These are phyloP conservation scores for Cheiracanthium punctorium DNA, from an alignment of 2,888 invertebrate species.

Conservation along the genomic window DNA sequence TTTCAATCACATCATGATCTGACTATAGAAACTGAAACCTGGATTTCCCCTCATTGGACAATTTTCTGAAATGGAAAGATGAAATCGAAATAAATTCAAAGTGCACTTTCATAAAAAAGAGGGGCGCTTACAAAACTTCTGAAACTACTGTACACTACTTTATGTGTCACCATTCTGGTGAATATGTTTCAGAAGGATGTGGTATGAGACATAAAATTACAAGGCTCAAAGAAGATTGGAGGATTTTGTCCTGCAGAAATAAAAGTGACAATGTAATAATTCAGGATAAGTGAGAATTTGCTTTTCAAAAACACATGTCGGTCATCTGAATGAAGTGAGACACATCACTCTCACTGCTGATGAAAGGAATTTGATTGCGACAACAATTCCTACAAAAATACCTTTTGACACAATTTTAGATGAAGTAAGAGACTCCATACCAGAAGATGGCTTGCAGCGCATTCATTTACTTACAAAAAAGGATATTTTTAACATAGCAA, in stretches of 20 bases:
- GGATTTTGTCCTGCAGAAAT: neutral
- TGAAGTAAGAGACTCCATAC: neutral
- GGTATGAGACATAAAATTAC: neutral
- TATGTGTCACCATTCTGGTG: neutral
- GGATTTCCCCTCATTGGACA: neutral
- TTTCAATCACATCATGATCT: neutral
- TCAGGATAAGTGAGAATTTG: neutral
- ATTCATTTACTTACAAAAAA: slow-evolving; percentile 17
- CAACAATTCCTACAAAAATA: slow-evolving; percentile 26
- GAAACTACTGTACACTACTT: neutral
- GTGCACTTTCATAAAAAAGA: neutral
- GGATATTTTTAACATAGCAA: slow-evolving; percentile 11
- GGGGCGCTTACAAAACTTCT: neutral
- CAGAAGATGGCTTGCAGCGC: neutral
- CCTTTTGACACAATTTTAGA: slow-evolving; percentile 18
- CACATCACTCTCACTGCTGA: neutral
- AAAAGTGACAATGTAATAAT: neutral
- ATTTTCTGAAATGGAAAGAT: neutral
- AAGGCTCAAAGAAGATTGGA: neutral
- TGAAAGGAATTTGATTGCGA: neutral
- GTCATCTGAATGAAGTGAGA: neutral
- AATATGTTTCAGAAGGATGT: neutral
- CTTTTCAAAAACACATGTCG: neutral
- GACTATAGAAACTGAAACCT: neutral
- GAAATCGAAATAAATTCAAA: neutral